phyloP scores from a whole-genome alignment of 2,888 invertebrate species.

The Bombylius major region DNA sequence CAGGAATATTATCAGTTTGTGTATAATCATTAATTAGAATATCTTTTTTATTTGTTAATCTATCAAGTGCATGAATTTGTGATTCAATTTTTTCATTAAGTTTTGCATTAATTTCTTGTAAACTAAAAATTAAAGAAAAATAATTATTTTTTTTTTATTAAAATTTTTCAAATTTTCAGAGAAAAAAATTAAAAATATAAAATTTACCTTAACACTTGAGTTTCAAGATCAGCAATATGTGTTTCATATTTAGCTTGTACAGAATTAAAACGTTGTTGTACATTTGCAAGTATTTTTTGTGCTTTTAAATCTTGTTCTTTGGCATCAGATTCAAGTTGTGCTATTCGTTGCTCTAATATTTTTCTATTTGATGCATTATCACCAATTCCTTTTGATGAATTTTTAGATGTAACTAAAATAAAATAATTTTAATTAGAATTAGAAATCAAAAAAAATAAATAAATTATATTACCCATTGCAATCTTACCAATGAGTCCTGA shows the following conservation, averaged over 20 bases:
- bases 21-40: constrained; percentile 21
- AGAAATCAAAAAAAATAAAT: not conserved
- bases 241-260: constrained; percentile 65
- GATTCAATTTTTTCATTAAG: constrained; percentile 43
- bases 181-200: constrained; percentile 2
- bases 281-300: constrained; percentile 54
- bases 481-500: constrained; percentile 56
- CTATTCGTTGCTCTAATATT: constrained; percentile 56
- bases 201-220: constrained; percentile 42
- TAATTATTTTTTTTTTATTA: not conserved
- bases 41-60: constrained; percentile 19
- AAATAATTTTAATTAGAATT: not conserved
- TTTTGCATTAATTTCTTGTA: constrained; percentile 39
- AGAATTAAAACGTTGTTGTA: constrained; percentile 63
- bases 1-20: constrained; percentile 31
- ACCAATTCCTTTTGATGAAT: constrained; percentile 37
- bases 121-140: constrained; percentile 17
- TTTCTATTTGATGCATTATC: constrained; percentile 34
- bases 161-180: too few species aligned
- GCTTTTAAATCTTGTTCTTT: constrained; percentile 57
- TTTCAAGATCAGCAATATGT: constrained; percentile 61
- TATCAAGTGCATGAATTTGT: constrained; percentile 26
- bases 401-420: constrained; percentile 45
- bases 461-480: not conserved
- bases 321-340: constrained; percentile 55